A percentile compares a stretch with the other conserved stretches of the same genome.
phyloP scores from a whole-genome alignment of 2,797 vertebrate species.

The Ataeniobius toweri region DNA sequence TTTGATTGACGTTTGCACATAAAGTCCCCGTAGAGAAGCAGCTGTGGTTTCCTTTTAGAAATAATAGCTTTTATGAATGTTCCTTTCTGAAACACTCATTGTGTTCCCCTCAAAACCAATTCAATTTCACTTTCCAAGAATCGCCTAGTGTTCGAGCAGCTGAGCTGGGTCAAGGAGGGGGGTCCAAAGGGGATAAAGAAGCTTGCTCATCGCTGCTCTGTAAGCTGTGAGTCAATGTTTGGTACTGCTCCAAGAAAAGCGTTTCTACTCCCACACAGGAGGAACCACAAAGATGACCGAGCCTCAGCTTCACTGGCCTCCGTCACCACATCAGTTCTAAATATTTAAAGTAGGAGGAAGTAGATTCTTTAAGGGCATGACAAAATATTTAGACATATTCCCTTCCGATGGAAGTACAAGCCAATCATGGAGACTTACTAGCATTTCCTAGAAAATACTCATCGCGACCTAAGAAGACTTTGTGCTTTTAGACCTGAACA shows the following conservation, averaged over 20 bases:
- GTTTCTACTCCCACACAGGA: conserved; percentile 64
- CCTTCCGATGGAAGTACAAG: conserved; percentile 29
- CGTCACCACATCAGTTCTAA: conserved; percentile 43
- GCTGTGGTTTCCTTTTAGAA: conserved; percentile 58
- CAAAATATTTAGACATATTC: conserved; percentile 46
- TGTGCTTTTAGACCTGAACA: background rate
- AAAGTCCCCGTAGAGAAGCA: conserved; percentile 46
- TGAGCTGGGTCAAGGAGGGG: conserved; percentile 62
- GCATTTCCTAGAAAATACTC: conserved; percentile 25
- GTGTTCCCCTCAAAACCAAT: conserved; percentile 68
- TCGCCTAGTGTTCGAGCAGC: conserved; percentile 71
- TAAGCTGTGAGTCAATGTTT: conserved; percentile 76
- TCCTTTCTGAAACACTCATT: conserved; percentile 58
- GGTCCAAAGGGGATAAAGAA: conserved; percentile 63
- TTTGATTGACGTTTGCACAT: conserved; percentile 26
- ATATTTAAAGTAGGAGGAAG: conserved; percentile 57
- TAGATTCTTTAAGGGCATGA: conserved; percentile 52
- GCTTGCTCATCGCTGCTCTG: conserved; percentile 70
- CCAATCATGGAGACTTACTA: conserved; percentile 48
- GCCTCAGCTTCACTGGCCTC: conserved; percentile 52
- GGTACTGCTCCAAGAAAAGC: conserved; percentile 68
- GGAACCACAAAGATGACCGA: conserved; percentile 54
- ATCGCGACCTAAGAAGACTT: background rate
- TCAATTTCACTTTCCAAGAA: conserved; percentile 76
- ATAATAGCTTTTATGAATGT: conserved; percentile 51